Conservation (phyloP, 2,797 vertebrate species). For the Poecilia velifera region DNA sequence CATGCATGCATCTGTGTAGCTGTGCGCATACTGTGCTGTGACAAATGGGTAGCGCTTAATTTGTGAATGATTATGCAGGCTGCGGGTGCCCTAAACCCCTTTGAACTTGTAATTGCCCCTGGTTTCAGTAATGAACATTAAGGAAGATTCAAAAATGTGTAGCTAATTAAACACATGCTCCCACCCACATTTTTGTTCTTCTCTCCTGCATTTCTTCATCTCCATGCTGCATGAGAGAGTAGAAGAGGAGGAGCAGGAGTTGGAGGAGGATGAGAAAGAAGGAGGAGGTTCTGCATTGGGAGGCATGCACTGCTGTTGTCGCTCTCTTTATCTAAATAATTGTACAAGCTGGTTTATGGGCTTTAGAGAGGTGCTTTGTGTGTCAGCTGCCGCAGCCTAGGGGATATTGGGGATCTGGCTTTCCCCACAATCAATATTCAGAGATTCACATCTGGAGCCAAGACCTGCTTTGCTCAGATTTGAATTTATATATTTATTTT, state of each 20-base stretch:
- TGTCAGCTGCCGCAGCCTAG: constrained; percentile 83
- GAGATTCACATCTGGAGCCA: constrained; percentile 91
- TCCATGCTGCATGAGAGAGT: constrained; percentile 53
- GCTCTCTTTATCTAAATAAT: constrained; percentile 86
- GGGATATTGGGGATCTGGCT: constrained; percentile 82
- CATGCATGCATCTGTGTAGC: constrained; percentile 81
- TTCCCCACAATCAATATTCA: constrained; percentile 91
- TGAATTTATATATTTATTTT: constrained; percentile 82
- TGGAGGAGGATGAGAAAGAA: constrained; percentile 62
- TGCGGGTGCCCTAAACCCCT: constrained; percentile 98
- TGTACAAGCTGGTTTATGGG: constrained; percentile 84
- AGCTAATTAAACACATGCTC: constrained; percentile 92
- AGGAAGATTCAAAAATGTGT: constrained; percentile 94
- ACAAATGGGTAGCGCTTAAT: constrained; percentile 97
- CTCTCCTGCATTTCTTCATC: constrained; percentile 72
- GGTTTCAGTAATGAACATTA: constrained; percentile 99
- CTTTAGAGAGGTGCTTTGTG: constrained; percentile 81
- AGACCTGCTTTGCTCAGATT: constrained; percentile 79
- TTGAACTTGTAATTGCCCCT: constrained; percentile 99
- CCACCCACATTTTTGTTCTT: not conserved
- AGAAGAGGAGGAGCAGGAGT: constrained; percentile 62
- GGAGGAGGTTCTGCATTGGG: constrained; percentile 77
- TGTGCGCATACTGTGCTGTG: constrained; percentile 86
- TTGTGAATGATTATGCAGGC: constrained; percentile 96
- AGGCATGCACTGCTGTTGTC: constrained; percentile 80